Base-by-base conservation (phyloP, 2,113 vertebrate species). In the Amphiprion ocellaris region DNA sequence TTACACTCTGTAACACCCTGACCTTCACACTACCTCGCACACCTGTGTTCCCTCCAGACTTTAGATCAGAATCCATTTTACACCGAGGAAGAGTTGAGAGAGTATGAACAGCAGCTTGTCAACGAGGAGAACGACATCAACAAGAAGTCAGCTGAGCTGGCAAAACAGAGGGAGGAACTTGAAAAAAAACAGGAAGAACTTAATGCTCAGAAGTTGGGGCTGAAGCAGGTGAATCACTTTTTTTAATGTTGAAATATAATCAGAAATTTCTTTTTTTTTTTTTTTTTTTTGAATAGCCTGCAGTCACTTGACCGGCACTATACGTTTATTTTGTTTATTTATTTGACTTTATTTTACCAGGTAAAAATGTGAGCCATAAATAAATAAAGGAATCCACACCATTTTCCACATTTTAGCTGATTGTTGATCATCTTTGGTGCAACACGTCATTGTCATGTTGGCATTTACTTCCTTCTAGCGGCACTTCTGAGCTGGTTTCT, bases 81-180 rank as follows among this genome's bases (percentile, higher is more conserved):
- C 90, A 97, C 96, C 0, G 97, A 99, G 50, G 95, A 97, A 0
- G 97, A 99, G 74, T 84, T 98, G 76, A 96, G 90, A 65, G 92
- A 96, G 68, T 99, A 95, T 81, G 96, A 98, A 84, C 94, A 84
- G 75, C 95, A 96, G 9, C 95, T 99, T 87, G 87, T 90, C 28
- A 87, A 94, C 49, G 96, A 97, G 90, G 95, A 96, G 91, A 89
- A 87, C 26, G 91, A 96, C 77, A 94, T 99, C 47, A 93, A 90
- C 66, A 91, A 91, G 89, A 97, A 93, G 83, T 92, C 93, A 5
- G 94, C 90, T 23, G 96, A 97, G 47, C 89, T 99, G 60, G 94
- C 96, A 77, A 95, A 89, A 49, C 95, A 97, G 77, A 96, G 96
- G 0, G 94, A 97, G 52, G 94, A 96, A 54, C 95, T 98, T 4